Evolutionary conservation across 2,888 invertebrate species (phyloP).

Genomic region (Scaptomyza parva): DNA sequence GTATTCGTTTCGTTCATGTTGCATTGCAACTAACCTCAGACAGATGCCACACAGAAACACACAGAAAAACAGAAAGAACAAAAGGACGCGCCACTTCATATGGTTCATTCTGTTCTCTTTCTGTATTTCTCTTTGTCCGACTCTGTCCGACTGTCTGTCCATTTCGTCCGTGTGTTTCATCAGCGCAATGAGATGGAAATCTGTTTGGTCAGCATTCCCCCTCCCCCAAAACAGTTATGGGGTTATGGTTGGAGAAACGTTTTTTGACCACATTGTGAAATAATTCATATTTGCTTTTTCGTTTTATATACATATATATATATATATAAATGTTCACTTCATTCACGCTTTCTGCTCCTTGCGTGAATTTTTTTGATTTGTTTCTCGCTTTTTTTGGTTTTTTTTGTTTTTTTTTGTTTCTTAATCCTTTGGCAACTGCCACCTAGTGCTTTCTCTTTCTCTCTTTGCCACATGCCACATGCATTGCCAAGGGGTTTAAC

Average conservation of each 20-base stretch:
- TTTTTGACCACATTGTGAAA: constrained; percentile 32
- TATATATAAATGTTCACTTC: background rate
- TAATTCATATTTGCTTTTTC: constrained; percentile 48
- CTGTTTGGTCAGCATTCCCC: constrained; percentile 42
- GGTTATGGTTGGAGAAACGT: background rate
- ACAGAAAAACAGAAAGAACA: constrained; percentile 5
- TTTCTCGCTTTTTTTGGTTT: background rate
- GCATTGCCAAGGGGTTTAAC: background rate
- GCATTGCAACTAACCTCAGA: background rate
- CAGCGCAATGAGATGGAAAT: constrained; percentile 47
- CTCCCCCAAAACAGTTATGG: background rate
- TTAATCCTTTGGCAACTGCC: constrained; percentile 9
- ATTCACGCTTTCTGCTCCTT: constrained; percentile 44
- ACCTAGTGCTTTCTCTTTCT: constrained; percentile 12
- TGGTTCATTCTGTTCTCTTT: background rate
- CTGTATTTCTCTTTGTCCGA: background rate
- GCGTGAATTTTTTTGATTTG: constrained; percentile 32
- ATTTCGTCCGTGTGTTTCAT: constrained; percentile 10
- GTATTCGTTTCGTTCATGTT: constrained; percentile 1
- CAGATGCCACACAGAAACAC: constrained; percentile 7
- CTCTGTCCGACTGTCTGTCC: background rate
- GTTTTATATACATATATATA: too few relatives aligned
- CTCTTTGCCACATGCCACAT: constrained; percentile 7
- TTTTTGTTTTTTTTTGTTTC: background rate
- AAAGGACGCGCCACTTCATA: background rate